Evolutionary conservation across 2,888 invertebrate genomes (phyloP).

Genomic region (Andricus quercusramuli): DNA sequence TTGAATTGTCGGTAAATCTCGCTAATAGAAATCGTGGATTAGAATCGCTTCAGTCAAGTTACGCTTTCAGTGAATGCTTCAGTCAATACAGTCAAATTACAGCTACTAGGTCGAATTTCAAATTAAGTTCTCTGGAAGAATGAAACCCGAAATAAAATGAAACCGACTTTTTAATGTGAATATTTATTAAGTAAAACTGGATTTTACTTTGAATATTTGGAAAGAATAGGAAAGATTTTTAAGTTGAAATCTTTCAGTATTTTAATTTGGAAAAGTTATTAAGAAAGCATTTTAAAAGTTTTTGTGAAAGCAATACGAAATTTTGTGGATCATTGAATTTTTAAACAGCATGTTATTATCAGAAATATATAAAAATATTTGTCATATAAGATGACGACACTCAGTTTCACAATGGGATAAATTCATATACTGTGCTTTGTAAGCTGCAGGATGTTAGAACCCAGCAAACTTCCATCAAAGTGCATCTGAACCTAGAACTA

Average conservation of each 20-base stretch:
- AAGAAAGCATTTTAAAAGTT: neutral
- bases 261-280: neutral
- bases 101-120: neutral
- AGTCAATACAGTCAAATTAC: neutral
- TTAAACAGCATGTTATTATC: neutral
- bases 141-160: neutral
- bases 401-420: neutral
- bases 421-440: slow-evolving; percentile 13
- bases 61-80: too few species aligned
- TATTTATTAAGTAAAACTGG: neutral
- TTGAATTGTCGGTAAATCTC: too few species aligned
- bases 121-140: neutral
- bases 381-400: neutral
- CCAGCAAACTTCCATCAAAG: slow-evolving; percentile 27
- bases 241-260: neutral
- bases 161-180: neutral
- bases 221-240: too few species aligned
- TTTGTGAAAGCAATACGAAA: neutral
- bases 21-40: too few species aligned
- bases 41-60: too few species aligned
- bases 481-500: neutral
- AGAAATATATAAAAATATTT: neutral
- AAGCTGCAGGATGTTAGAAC: neutral
- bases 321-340: neutral
- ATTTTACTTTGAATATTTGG: neutral